Evolutionary conservation across 2,888 invertebrate species (phyloP).

Genomic region (Sarcophaga rosellei): DNA sequence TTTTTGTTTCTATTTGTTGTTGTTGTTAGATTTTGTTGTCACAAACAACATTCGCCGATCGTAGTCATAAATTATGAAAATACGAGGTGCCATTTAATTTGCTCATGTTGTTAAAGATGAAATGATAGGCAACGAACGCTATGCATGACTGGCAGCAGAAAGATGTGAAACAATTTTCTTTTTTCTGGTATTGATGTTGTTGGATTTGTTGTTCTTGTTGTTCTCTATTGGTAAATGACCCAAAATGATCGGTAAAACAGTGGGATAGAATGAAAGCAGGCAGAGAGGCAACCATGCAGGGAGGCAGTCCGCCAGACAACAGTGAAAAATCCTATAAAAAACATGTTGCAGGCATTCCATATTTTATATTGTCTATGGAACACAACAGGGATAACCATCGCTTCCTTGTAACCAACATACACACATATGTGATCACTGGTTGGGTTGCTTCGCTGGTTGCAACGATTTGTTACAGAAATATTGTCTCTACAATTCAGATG

Average conservation of each 20-base stretch:
- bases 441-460: too few relatives aligned
- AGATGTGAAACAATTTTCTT: slow-evolving; percentile 59
- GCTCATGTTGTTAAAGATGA: slow-evolving; percentile 67
- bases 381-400: slow-evolving; percentile 39
- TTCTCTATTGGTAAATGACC: slow-evolving; percentile 27
- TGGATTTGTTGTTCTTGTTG: too few relatives aligned
- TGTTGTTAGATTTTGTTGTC: too few relatives aligned
- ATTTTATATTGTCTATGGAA: slow-evolving; percentile 23
- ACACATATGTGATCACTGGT: too few relatives aligned
- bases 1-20: background rate
- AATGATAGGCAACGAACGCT: slow-evolving; percentile 45
- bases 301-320: background rate
- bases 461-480: slow-evolving; percentile 56
- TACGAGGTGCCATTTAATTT: slow-evolving; percentile 71
- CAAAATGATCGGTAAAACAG: slow-evolving; percentile 48
- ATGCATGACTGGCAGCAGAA: slow-evolving; percentile 10
- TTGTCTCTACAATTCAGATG: slow-evolving; percentile 19
- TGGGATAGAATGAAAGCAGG: background rate
- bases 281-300: background rate
- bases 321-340: slow-evolving; percentile 28
- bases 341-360: slow-evolving; percentile 41
- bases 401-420: slow-evolving; percentile 16
- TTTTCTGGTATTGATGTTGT: background rate
- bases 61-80: slow-evolving; percentile 65
- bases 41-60: slow-evolving; percentile 38